Evolutionary conservation across 2,888 invertebrate species (phyloP).

Genomic region (Drosophila suboccidentalis): DNA sequence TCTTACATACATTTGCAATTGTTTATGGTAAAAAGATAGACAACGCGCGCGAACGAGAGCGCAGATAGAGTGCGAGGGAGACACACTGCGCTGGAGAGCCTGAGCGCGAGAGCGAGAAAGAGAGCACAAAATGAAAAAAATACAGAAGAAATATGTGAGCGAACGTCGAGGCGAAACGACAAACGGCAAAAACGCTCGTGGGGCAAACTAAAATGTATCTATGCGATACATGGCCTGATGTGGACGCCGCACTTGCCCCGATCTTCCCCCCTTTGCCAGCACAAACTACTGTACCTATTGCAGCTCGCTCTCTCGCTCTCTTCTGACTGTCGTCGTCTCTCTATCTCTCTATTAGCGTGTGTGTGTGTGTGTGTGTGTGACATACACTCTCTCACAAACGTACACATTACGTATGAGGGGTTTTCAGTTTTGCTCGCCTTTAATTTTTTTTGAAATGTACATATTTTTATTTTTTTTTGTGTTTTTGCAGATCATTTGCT

Average conservation of each 20-base stretch:
- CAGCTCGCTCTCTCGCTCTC: conserved; percentile 25
- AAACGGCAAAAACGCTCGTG: conserved; percentile 55
- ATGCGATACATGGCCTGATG: conserved; percentile 78
- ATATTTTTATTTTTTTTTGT: conserved; percentile 43
- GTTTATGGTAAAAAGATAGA: conserved; percentile 68
- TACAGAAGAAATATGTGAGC: conserved; percentile 61
- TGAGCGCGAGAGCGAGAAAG: conserved; percentile 29
- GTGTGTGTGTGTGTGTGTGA: conserved; percentile 28
- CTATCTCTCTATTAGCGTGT: conserved; percentile 21
- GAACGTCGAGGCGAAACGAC: conserved; percentile 60
- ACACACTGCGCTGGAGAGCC: conserved; percentile 1
- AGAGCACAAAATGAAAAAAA: conserved; percentile 16
- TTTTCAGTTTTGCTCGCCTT: conserved; percentile 69
- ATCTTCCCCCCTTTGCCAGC: not conserved
- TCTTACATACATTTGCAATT: conserved; percentile 80
- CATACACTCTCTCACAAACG: conserved; percentile 31
- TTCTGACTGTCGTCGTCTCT: conserved; percentile 44
- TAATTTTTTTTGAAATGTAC: conserved; percentile 44
- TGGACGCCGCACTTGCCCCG: conserved; percentile 39
- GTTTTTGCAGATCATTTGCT: conserved; percentile 76
- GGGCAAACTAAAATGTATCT: conserved; percentile 73
- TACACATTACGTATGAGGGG: conserved; percentile 72
- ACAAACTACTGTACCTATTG: conserved; percentile 53
- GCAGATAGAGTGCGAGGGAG: too few relatives aligned
- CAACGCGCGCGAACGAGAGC: conserved; percentile 14